Percentiles rank a stretch among this genome's conserved stretches.
phyloP scores from a whole-genome alignment of 2,888 invertebrate genomes.

The Tetragonula carbonaria region DNA sequence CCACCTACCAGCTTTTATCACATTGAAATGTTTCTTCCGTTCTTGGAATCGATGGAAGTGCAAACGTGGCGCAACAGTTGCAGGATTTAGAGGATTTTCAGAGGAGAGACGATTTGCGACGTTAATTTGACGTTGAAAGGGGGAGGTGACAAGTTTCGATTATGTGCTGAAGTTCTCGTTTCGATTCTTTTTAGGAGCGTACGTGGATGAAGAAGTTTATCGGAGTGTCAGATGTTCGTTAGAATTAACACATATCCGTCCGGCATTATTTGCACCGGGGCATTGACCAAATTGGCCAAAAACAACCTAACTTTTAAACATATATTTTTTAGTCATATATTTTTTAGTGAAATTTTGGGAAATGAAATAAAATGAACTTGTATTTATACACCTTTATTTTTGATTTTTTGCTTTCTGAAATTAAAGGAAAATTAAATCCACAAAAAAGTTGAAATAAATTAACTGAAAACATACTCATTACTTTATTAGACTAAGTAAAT shows the following conservation, averaged over 20 bases:
- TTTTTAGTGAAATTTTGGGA: no score
- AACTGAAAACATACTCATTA: no score
- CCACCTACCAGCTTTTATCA: background rate
- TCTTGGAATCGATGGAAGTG: conserved; percentile 28
- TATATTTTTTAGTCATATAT: no score
- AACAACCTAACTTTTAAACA: no score
- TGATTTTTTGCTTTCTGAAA: no score
- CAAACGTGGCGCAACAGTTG: background rate
- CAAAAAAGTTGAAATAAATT: no score
- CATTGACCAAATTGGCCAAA: no score
- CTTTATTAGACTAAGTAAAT: no score
- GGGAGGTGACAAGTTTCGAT: background rate
- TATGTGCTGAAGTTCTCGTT: background rate
- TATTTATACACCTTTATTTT: no score
- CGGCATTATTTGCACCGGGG: no score
- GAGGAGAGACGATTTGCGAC: background rate
- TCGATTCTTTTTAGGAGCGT: background rate
- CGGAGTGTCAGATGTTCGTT: background rate
- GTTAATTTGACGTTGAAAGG: background rate
- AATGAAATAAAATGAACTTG: no score
- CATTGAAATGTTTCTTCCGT: conserved; percentile 20
- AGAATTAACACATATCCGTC: background rate
- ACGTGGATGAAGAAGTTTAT: background rate
- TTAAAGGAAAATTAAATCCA: no score
- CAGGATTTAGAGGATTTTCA: background rate